phyloP scores from a whole-genome alignment of 2,113 vertebrate genomes.

The Dipodomys ordii region DNA sequence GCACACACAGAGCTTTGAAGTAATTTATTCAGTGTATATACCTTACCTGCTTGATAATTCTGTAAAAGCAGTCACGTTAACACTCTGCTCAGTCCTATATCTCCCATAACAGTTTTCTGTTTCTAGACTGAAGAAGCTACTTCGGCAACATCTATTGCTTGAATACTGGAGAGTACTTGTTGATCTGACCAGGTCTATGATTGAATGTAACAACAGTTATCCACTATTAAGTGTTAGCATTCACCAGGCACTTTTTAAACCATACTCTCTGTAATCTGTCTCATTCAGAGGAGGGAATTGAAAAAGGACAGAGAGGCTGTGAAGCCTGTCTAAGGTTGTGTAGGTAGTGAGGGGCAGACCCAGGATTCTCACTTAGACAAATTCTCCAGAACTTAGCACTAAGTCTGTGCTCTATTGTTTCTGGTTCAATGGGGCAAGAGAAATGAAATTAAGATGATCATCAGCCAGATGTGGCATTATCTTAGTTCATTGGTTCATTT shows the following conservation, averaged over 20 bases:
- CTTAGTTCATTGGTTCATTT: background rate
- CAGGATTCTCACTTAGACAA: background rate
- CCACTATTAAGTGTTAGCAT: background rate
- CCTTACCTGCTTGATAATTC: background rate
- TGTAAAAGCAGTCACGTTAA: background rate
- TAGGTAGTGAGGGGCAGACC: background rate
- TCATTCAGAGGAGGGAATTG: background rate
- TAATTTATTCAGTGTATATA: background rate
- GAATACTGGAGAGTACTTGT: background rate
- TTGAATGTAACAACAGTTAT: background rate
- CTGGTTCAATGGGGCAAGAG: background rate
- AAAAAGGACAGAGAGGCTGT: background rate
- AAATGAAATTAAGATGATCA: background rate
- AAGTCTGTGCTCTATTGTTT: background rate
- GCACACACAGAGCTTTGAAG: background rate
- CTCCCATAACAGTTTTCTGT: background rate
- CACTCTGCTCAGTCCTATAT: background rate
- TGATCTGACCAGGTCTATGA: background rate
- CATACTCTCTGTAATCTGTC: background rate
- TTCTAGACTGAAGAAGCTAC: background rate
- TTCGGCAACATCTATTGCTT: background rate
- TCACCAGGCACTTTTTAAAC: background rate
- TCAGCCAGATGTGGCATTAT: background rate
- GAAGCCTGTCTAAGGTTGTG: background rate
- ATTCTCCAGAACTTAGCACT: background rate